A percentile compares a stretch with the other conserved stretches of the same genome.
These are phyloP conservation scores for Alosa alosa DNA, from an alignment of 2,113 vertebrate genomes.

Conservation along the genomic window DNA sequence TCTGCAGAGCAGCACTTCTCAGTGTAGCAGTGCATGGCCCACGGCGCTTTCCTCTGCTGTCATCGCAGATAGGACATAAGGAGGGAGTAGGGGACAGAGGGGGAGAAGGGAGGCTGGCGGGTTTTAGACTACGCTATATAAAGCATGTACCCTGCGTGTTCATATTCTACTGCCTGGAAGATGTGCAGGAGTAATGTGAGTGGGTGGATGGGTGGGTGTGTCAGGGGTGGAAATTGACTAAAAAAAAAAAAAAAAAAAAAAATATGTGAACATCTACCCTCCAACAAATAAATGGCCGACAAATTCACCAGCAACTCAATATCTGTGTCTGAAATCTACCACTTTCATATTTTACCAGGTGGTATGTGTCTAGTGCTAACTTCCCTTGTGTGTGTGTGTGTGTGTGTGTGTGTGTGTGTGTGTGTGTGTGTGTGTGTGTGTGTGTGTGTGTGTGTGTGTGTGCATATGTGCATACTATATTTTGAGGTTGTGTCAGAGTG, in stretches of 20 bases:
- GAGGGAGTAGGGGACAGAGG: not conserved
- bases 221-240: not conserved
- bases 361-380: too few relatives aligned
- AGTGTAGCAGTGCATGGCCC: constrained; percentile 32
- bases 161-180: not conserved
- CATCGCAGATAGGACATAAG: constrained; percentile 22
- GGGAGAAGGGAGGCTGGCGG: not conserved
- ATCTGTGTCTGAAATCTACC: too few relatives aligned
- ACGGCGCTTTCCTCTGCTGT: constrained; percentile 28
- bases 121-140: not conserved
- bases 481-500: not conserved
- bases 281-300: too few relatives aligned
- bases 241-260: too few relatives aligned
- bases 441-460: not conserved
- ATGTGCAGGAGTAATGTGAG: not conserved
- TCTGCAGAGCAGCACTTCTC: constrained; percentile 29
- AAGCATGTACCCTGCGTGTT: not conserved
- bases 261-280: too few relatives aligned
- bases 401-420: not conserved
- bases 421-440: not conserved
- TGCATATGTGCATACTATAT: not conserved
- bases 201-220: not conserved
- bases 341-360: too few relatives aligned
- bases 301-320: too few relatives aligned
- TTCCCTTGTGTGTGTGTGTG: not conserved